Base-by-base conservation (phyloP, 2,797 vertebrate species). In the Coendou prehensilis region DNA sequence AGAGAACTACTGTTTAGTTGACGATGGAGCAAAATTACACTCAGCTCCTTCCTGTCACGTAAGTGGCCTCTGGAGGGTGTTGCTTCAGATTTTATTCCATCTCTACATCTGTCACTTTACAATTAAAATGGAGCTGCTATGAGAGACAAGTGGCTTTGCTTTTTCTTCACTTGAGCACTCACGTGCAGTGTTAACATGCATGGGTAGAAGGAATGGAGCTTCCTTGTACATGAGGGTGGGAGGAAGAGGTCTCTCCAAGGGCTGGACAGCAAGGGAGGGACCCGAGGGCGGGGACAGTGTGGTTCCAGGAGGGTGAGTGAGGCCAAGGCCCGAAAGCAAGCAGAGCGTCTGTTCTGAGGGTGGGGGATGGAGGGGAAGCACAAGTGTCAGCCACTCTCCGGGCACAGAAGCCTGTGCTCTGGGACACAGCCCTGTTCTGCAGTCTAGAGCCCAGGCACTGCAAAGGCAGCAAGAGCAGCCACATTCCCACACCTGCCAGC, bases 61-160 rank as follows among this genome's bases (percentile, higher is more conserved):
- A 67, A 28, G 18, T 22, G 45, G 69, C 71, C 59, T 87, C 23
- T 81, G 52, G 56, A 92, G 45, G 67, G 14, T 75, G 30, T 79
- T 80, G 63, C 82, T 96, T 88, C 69, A 52, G 47, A 81, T 63
- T 28, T 41, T 81, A 82, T 79, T 50, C 96, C 50, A 69, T 84
- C 81, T 96, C 91, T 95, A 50, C 54, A 71, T 64, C 57, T 91
- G 96, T 91, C 87, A 94, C 71, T 85, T 91, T 64, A 81, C 71
- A 91, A 97, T 96, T 96, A 97, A 97, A 97, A 67, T 5, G 54
- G 64, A 95, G 80, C 95, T 96, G 94, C 41, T 78, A 84, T 37
- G 85, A 97, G 82, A 93, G 82, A 92, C 22, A 83, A 47, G 41
- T 30, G 94, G 59, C 64, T 94, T 61, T 87, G 64, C 67, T 20